These are phyloP conservation scores for Reinhardtius hippoglossoides DNA, from an alignment of 2,113 vertebrate species.

Conservation along the genomic window DNA sequence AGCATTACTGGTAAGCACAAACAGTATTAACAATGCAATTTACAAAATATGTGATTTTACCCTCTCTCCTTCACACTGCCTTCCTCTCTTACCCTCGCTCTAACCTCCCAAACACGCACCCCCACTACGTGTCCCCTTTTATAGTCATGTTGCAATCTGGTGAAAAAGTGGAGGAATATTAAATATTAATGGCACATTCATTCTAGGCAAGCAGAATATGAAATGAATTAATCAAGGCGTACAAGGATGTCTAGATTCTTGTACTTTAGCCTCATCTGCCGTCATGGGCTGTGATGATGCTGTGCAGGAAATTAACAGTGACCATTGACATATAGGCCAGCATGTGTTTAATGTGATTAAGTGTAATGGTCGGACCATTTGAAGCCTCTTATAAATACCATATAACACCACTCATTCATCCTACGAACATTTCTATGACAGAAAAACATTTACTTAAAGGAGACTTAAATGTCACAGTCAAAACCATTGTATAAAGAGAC, in stretches of 20 bases:
- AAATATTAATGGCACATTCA: conserved; percentile 79
- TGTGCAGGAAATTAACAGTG: conserved; percentile 52
- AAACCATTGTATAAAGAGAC: background rate
- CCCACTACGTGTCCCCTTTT: conserved; percentile 9
- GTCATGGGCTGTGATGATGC: conserved; percentile 35
- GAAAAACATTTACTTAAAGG: conserved; percentile 6
- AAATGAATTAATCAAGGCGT: conserved; percentile 78
- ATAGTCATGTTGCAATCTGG: conserved; percentile 66
- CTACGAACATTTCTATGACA: background rate
- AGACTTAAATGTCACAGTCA: background rate
- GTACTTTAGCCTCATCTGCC: conserved; percentile 50
- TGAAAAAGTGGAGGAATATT: conserved; percentile 65
- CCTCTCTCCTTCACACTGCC: background rate
- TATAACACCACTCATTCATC: conserved; percentile 11
- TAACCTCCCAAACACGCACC: conserved; percentile 16
- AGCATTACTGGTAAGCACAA: conserved; percentile 44
- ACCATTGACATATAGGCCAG: conserved; percentile 21
- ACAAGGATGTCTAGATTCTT: conserved; percentile 64
- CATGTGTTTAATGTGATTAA: background rate
- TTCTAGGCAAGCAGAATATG: conserved; percentile 73
- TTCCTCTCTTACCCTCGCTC: background rate
- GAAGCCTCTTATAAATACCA: conserved; percentile 7
- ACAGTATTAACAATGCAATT: conserved; percentile 43
- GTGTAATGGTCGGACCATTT: background rate
- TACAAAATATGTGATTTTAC: conserved; percentile 21